Evolutionary conservation across 2,888 invertebrate species (phyloP), one percentile per base, ranked within the genome.

Genomic region (Hipparchia sbordonii): DNA sequence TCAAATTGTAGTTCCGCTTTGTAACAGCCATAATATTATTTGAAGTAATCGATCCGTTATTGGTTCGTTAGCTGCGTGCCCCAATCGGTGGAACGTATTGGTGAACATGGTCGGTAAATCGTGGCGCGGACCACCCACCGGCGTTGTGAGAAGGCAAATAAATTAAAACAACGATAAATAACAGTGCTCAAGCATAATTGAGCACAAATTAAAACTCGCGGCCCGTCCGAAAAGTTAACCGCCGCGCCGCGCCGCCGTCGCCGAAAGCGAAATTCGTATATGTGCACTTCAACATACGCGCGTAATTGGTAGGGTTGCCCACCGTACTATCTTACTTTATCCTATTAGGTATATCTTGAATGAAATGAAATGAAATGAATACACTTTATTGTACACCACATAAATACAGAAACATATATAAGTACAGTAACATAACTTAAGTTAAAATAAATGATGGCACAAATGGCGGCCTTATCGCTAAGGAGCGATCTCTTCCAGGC

Each of bases 171-270:
- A 89, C 90, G 86, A 93, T 92, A 92, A 92, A 93, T 92, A 92
- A 93, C 91, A 89, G 89, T 87, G 90, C 89, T 87, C 89, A 88
- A 90, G 92, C 92, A 93, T 93, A 93, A 93, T 93, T 93, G 93
- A 93, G 92, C 92, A 93, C 93, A 93, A 93, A 93, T 93, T 93
- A 93, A 93, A 93, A 93, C 89, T 89, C 88, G 90, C 87, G 85
- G 87, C 89, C 90, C 90, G 92, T 89, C 90, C 91, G 86, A 89
- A 91, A 92, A 87, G 89, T 91, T 92, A 88, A 90, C 89, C 87
- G 89, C 80, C 52, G 52, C 52, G 39, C n/a, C n/a, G n/a, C n/a
- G n/a, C 10, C 59, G 83, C 87, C 87, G 86, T 87, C 84, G 91
- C 91, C 90, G 90, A 89, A 88, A 91, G 90, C 92, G 82, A 91